These are phyloP conservation scores for Maccullochella peelii DNA, from an alignment of 2,113 vertebrate genomes.

Conservation along the genomic window DNA sequence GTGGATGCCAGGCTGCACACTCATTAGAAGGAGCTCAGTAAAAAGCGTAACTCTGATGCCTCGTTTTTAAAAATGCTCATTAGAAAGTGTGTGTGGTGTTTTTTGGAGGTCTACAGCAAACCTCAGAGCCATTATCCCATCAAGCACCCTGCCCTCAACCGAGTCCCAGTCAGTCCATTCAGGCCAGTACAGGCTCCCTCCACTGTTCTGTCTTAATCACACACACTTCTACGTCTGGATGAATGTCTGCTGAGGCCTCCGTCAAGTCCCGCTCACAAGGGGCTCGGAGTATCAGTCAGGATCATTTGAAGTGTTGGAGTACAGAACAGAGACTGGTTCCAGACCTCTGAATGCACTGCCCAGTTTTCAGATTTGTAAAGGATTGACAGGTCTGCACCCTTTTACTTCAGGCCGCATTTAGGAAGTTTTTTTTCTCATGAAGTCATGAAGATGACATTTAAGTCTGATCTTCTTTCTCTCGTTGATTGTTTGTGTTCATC, in stretches of 20 bases:
- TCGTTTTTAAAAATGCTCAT: not conserved
- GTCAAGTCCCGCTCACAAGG: not conserved
- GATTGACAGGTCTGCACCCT: not conserved
- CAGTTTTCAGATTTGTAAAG: not conserved
- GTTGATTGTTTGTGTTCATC: not conserved
- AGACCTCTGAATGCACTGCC: not conserved
- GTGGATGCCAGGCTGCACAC: not conserved
- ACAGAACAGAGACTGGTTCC: too few species aligned
- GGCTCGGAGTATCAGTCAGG: not conserved
- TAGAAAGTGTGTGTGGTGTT: not conserved
- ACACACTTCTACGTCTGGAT: not conserved
- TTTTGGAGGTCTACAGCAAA: slow-evolving; percentile 1
- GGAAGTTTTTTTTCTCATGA: not conserved
- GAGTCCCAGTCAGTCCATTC: not conserved
- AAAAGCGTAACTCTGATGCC: not conserved
- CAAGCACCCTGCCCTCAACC: not conserved
- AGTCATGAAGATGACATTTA: not conserved
- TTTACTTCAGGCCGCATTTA: not conserved
- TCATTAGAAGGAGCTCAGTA: slow-evolving; percentile 21
- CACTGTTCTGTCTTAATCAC: not conserved
- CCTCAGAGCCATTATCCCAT: not conserved
- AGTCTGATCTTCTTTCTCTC: not conserved
- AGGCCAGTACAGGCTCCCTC: not conserved
- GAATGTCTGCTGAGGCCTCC: not conserved
- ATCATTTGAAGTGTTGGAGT: not conserved